Evolutionary conservation across 2,113 vertebrate genomes (phyloP).

Genomic region (Callaeas wilsoni): DNA sequence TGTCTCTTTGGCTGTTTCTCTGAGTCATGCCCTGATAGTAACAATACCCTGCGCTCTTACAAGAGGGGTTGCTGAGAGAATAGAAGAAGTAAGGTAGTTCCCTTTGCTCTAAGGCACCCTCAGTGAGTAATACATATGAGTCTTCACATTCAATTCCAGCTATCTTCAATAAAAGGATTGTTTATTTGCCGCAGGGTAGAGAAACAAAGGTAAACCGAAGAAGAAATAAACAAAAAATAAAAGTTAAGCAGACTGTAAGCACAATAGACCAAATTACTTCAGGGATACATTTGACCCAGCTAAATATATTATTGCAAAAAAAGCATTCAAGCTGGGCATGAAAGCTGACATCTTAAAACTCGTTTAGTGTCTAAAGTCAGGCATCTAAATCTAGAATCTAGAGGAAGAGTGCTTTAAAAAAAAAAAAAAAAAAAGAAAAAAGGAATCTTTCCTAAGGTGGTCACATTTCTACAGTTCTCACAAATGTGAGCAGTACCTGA

Average conservation of each 20-base stretch:
- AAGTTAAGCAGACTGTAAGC: constrained; percentile 36
- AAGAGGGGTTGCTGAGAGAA: neutral
- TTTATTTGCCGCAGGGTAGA: constrained; percentile 44
- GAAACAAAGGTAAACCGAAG: constrained; percentile 36
- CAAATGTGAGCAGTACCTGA: neutral
- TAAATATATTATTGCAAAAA: constrained; percentile 2
- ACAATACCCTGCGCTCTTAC: neutral
- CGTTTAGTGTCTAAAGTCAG: neutral
- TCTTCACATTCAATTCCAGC: constrained; percentile 53
- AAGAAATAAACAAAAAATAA: constrained; percentile 27
- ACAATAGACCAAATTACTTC: constrained; percentile 32
- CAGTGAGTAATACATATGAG: neutral
- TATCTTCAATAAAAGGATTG: constrained; percentile 59
- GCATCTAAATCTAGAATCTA: neutral
- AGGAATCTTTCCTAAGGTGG: neutral
- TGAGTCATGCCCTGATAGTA: constrained; percentile 33
- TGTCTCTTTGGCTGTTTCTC: constrained; percentile 36
- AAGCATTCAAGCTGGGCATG: neutral
- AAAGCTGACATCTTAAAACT: neutral
- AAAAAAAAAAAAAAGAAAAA: too few relatives aligned
- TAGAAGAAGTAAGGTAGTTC: constrained; percentile 12
- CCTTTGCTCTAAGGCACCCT: constrained; percentile 26
- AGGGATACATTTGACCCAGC: neutral
- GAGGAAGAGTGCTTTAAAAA: neutral
- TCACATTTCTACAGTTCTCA: neutral